phyloP scores from a whole-genome alignment of 2,113 vertebrate species.

The Callorhinus ursinus region DNA sequence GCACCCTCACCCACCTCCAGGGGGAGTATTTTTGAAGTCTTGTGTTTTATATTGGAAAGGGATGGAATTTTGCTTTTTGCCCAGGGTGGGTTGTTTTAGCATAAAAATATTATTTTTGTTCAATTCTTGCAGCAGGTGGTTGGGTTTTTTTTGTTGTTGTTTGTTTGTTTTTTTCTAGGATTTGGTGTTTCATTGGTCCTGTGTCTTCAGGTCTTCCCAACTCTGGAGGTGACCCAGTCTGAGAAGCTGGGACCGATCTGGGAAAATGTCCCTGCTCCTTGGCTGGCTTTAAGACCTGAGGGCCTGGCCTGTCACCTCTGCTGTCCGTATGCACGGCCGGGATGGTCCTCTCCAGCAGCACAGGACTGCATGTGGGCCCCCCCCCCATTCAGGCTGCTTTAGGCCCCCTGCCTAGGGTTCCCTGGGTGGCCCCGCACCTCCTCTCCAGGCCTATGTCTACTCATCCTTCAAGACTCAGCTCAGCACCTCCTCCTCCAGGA shows the following conservation, averaged over 20 bases:
- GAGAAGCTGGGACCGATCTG: not conserved
- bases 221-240: not conserved
- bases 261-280: not conserved
- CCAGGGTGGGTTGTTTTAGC: not conserved
- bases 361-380: not conserved
- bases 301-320: not conserved
- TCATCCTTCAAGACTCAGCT: not conserved
- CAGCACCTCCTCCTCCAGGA: not conserved
- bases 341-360: not conserved
- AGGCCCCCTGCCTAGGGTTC: not conserved
- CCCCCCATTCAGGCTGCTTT: not conserved
- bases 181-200: not conserved
- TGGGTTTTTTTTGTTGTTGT: not conserved
- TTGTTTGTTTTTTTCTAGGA: not conserved
- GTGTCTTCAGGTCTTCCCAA: not conserved
- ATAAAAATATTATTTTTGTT: not conserved
- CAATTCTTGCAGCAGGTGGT: not conserved
- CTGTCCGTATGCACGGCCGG: rapidly evolving
- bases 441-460: not conserved
- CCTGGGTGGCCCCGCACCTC: too few relatives aligned
- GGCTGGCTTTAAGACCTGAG: not conserved
- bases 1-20: too few relatives aligned
- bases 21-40: not conserved
- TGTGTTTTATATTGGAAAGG: not conserved
- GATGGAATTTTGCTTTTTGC: not conserved